Base-by-base conservation (phyloP, 1,140 invertebrate genomes). In the Aphis craccivora region DNA sequence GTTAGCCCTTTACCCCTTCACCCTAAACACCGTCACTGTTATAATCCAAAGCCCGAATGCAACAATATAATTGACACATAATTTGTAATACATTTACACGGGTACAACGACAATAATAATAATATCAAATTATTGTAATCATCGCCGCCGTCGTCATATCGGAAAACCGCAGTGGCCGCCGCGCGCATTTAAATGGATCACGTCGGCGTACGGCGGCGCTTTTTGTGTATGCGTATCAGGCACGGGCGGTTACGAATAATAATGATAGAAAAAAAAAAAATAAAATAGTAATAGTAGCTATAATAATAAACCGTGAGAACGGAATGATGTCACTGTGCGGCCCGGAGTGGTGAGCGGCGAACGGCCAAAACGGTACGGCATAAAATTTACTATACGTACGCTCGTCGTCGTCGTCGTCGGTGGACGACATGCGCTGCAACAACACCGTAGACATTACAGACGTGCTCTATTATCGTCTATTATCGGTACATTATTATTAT, bases 151-250 rank as follows among this genome's bases (percentile, higher is more conserved):
- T 76, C 76, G 8, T 76, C 67, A 18, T 7, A 40, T 86, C 84
- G 87, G 87, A 89, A 53, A 40, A 89, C 51, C 48, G 81, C 67
- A 23, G 48, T 40, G 53, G 51, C 60, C 35, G 23, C 14, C 20
- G 91, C 94, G 90, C 51, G 76, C 51, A 60, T 86, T 91, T 90
- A 91, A 91, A 94, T 91, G 76, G 93, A 92, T 83, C 91, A 51
- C 91, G 91, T 53, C 67, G 91, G 45, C 76, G 30, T 23, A 37
- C 86, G 45, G 18, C 86, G 87, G 40, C 76, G 76, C 48, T 55
- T 55, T 89, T 92, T 92, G n/a, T 92, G 91, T 92, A 92, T 92
- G 91, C 91, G 91, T 92, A 92, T 92, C 91, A 92, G 91, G 91
- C 91, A 92, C 91, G 51, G 76, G 91, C 91, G 91, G 91, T 92